A percentile compares a stretch with the other conserved stretches of the same genome.
Conservation (phyloP, 2,797 vertebrate genomes). For the Holocentrus rufus region DNA sequence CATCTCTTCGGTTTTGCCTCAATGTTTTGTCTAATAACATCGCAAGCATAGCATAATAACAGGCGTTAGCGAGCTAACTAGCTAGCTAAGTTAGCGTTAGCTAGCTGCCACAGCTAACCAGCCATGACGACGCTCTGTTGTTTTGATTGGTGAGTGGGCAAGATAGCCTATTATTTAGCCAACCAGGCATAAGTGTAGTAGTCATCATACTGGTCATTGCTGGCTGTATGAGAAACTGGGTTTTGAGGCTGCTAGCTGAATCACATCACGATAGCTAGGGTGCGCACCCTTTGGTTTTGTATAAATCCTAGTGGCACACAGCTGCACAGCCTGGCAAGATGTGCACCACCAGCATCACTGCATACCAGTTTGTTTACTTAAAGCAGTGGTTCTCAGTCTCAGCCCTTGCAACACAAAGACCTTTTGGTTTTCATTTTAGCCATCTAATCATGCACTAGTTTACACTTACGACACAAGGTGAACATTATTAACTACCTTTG, state of each 20-base stretch:
- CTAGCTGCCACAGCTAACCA: constrained; percentile 74
- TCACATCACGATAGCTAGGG: constrained; percentile 11
- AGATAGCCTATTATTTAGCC: constrained; percentile 47
- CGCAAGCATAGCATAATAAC: constrained; percentile 57
- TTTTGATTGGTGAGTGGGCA: constrained; percentile 70
- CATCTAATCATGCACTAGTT: background rate
- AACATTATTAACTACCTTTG: too few relatives aligned
- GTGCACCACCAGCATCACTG: constrained; percentile 19
- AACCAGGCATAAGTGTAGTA: constrained; percentile 21
- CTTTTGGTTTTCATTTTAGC: background rate
- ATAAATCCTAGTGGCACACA: constrained; percentile 26
- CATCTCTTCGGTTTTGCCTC: constrained; percentile 1
- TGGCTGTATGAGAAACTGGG: constrained; percentile 16
- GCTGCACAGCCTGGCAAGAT: constrained; percentile 43
- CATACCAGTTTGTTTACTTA: constrained; percentile 56
- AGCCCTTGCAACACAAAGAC: background rate
- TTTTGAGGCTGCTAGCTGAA: constrained; percentile 24
- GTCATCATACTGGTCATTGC: constrained; percentile 34
- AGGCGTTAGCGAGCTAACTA: constrained; percentile 69
- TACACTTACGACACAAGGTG: background rate
- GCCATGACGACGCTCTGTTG: constrained; percentile 75
- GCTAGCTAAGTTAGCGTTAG: constrained; percentile 74
- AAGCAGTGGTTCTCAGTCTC: constrained; percentile 1
- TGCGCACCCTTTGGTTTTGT: constrained; percentile 17
- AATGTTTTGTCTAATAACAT: constrained; percentile 48